A percentile compares a stretch with the other conserved stretches of the same genome.
Evolutionary conservation across 2,888 invertebrate genomes (phyloP).

Genomic region (Eupeodes luniger): DNA sequence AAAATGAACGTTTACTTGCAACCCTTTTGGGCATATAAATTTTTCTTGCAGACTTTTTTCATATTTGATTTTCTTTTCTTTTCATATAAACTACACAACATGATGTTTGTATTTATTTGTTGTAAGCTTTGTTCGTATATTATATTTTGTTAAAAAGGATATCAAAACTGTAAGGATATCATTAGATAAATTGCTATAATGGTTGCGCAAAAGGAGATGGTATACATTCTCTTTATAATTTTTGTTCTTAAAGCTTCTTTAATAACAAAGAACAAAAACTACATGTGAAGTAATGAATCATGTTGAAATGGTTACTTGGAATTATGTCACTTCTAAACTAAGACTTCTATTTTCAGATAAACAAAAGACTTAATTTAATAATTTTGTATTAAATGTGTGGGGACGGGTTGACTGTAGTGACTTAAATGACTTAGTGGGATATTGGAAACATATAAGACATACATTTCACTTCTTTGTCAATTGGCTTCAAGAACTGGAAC

Average conservation of each 20-base stretch:
- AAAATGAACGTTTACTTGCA: slow-evolving; percentile 13
- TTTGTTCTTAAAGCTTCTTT: slow-evolving; percentile 5
- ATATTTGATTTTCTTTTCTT: not conserved
- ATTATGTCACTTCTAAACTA: not conserved
- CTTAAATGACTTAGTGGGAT: no score
- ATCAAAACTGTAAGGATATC: slow-evolving; percentile 52
- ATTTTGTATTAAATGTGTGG: no score
- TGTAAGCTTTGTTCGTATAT: not conserved
- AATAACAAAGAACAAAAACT: not conserved
- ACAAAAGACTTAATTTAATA: no score
- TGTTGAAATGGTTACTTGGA: not conserved
- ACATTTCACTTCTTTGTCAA: no score
- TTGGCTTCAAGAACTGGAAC: no score
- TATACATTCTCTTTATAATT: not conserved
- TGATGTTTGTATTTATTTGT: not conserved
- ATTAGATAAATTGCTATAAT: slow-evolving; percentile 66
- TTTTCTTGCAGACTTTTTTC: slow-evolving; percentile 10
- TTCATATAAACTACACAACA: not conserved
- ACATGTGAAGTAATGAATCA: not conserved
- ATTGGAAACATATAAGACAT: no score
- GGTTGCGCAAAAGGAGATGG: slow-evolving; percentile 11
- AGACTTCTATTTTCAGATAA: no score
- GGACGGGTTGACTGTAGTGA: no score
- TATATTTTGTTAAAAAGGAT: not conserved
- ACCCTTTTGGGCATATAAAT: slow-evolving; percentile 9